Base-by-base conservation (phyloP, 2,113 vertebrate species). In the Pelecanus crispus region DNA sequence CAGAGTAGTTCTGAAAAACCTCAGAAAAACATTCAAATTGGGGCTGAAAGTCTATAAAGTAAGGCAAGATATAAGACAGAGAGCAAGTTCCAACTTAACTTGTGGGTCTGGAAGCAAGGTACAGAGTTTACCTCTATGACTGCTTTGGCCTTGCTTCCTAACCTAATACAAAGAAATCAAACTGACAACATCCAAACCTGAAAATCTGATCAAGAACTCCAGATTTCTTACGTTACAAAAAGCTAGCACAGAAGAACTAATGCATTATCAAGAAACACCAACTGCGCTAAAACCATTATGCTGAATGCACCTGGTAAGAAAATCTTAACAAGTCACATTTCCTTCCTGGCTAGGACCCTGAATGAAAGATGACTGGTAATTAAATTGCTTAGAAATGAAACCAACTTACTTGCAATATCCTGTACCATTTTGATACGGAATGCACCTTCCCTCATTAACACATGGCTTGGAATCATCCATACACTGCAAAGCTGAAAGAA, bases 361-460 rank as follows among this genome's bases (percentile, higher is more conserved):
- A 89, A 74, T 34, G 38, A 62, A 73, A 92, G 61, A 61, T 13
- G 38, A 47, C 1, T 13, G 8, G 24, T 34, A 58, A 85, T 45
- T 55, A 61, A 90, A 85, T 20, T n/a, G 29, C 74, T 81, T 11
- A 86, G 50, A 92, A 93, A 90, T 36, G 2, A 94, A 95, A 85
- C 20, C 40, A 58, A 95, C 98, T 99, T 98, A 99, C 99, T 98
- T 99, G 99, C 99, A 99, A 94, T 98, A 98, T 96, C 98, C 99
- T n/a, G 99, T 99, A 90, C 99, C 98, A 17, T 99, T 99, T 58
- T 91, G 97, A 81, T 98, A 98, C 2, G 98, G 98, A 93, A 98
- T 91, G 97, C 99, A 99, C n/a, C 96, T 98, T 55, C 98, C 99
- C 73, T 99, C 98, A 97, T 99, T 99, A 73, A 99, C 97, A 96